A percentile compares a stretch with the other conserved stretches of the same genome.
Evolutionary conservation across 30 jellyfish, hydroid and myxozoan species (phyloP).

Genomic region (Aurelia sp.): DNA sequence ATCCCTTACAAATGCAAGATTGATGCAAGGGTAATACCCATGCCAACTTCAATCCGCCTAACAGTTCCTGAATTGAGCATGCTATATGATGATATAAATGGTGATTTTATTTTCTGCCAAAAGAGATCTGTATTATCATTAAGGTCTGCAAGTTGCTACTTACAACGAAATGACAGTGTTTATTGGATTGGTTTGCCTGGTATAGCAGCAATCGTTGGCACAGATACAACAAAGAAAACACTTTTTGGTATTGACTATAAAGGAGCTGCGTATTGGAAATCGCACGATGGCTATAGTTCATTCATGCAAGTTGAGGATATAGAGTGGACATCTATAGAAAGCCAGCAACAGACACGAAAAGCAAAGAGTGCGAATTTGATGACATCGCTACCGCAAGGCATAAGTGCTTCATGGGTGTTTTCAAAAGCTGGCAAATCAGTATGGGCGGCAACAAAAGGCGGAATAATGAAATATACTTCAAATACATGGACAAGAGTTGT

Average conservation of each 20-base stretch:
- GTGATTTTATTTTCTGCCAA: slow-evolving; percentile 21
- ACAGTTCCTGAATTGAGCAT: slow-evolving; percentile 28
- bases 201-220: slow-evolving; percentile 15
- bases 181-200: slow-evolving; percentile 19
- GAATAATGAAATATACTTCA: background rate
- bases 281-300: background rate
- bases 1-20: slow-evolving; percentile 28
- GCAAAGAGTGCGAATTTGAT: background rate
- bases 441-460: slow-evolving; percentile 33
- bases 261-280: background rate
- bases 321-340: slow-evolving; percentile 15
- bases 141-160: background rate
- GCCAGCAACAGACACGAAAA: slow-evolving; percentile 20
- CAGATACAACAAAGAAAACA: slow-evolving; percentile 25
- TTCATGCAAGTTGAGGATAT: slow-evolving; percentile 20
- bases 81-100: slow-evolving; percentile 29
- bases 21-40: background rate
- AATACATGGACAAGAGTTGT: background rate
- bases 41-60: background rate
- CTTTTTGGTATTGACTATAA: slow-evolving; percentile 13
- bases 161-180: background rate
- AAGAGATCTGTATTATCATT: too few relatives aligned
- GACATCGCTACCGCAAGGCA: slow-evolving; percentile 9
- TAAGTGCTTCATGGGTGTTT: background rate
- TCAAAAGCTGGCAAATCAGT: background rate